phyloP scores from a whole-genome alignment of 2,113 vertebrate genomes.

The Callaeas wilsoni region DNA sequence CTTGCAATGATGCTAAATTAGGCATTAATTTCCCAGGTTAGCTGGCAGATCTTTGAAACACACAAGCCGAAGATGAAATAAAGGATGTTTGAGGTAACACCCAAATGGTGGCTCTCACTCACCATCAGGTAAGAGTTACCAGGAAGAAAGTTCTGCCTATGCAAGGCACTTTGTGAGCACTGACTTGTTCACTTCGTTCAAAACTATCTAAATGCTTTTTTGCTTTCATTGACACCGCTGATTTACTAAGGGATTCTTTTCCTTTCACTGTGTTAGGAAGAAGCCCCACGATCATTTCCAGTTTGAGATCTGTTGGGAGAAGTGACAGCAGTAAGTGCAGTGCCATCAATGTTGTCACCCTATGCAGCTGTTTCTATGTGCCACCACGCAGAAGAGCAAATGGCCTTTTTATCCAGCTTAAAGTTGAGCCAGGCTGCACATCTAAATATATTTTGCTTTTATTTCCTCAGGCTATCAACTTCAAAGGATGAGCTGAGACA shows the following conservation, averaged over 20 bases:
- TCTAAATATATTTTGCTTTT: not conserved
- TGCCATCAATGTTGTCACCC: not conserved
- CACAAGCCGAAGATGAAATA: not conserved
- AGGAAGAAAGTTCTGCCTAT: not conserved
- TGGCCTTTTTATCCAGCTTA: not conserved
- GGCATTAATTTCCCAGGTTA: not conserved
- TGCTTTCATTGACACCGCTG: not conserved
- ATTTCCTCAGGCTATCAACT: not conserved
- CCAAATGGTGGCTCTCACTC: not conserved
- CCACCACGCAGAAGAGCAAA: not conserved
- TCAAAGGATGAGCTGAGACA: not conserved
- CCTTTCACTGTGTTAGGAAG: not conserved
- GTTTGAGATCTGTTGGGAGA: not conserved
- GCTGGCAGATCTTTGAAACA: not conserved
- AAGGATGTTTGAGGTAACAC: not conserved
- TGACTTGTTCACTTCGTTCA: not conserved
- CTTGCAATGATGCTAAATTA: not conserved
- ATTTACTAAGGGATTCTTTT: not conserved
- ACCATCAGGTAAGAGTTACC: not conserved
- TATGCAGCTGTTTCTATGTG: not conserved
- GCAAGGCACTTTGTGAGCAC: not conserved
- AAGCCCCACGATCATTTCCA: not conserved
- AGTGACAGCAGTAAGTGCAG: not conserved
- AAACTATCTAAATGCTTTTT: not conserved
- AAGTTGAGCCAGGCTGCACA: not conserved